A percentile compares a stretch with the other conserved stretches of the same genome.
Evolutionary conservation across 2,797 vertebrate species (phyloP).

Genomic region (Monodelphis domestica): DNA sequence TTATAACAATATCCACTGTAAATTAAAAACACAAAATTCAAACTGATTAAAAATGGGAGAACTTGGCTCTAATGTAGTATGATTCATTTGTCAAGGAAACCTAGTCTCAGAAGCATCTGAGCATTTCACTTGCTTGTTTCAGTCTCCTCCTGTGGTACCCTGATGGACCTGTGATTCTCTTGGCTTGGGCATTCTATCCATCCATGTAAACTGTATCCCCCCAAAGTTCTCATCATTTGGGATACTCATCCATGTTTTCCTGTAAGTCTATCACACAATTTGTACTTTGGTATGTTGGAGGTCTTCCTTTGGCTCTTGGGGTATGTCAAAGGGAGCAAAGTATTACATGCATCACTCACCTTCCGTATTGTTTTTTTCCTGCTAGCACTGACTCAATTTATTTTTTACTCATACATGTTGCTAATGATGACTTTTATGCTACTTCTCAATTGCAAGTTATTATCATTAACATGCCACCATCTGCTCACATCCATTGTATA

Average conservation of each 20-base stretch:
- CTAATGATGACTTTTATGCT: neutral
- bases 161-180: neutral
- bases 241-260: neutral
- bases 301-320: neutral
- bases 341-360: neutral
- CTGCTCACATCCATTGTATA: too few species aligned
- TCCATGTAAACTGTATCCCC: neutral
- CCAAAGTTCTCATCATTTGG: neutral
- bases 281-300: neutral
- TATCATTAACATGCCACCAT: neutral
- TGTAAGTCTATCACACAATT: neutral
- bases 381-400: neutral
- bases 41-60: slow-evolving; percentile 70
- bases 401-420: neutral
- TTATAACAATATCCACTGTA: slow-evolving; percentile 1
- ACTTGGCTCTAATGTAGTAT: slow-evolving; percentile 1
- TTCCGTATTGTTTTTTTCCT: neutral
- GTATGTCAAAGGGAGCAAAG: neutral
- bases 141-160: slow-evolving; percentile 18
- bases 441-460: neutral
- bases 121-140: slow-evolving; percentile 39
- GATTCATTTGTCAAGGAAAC: slow-evolving; percentile 55
- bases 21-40: neutral
- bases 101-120: slow-evolving; percentile 44
- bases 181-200: neutral